Conservation (phyloP, 2,113 vertebrate genomes). For the Anoplopoma fimbria region DNA sequence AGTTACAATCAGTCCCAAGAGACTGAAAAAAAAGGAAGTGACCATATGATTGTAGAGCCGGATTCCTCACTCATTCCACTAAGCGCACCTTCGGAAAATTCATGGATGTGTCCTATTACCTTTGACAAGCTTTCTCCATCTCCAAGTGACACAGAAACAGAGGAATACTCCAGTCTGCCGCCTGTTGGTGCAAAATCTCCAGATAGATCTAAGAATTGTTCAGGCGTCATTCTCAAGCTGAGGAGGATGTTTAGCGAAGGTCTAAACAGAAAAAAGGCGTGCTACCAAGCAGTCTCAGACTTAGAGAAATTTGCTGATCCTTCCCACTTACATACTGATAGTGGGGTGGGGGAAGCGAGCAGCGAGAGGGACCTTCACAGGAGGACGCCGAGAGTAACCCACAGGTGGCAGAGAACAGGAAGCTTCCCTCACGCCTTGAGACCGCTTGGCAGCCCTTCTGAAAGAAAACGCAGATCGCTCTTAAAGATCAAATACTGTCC, state of each 20-base stretch:
- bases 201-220: constrained; percentile 46
- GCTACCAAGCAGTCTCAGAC: constrained; percentile 69
- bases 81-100: constrained; percentile 46
- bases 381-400: constrained; percentile 15
- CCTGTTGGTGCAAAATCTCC: constrained; percentile 2
- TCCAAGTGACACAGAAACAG: constrained; percentile 50
- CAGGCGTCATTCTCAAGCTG: constrained; percentile 81
- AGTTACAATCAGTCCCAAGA: constrained; percentile 1
- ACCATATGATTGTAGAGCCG: constrained; percentile 33
- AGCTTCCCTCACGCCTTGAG: constrained; percentile 45
- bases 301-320: not conserved
- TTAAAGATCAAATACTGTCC: constrained; percentile 82
- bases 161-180: constrained; percentile 28
- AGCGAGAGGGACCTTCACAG: not conserved
- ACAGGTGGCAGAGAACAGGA: constrained; percentile 39
- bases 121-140: constrained; percentile 67
- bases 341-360: not conserved
- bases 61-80: constrained; percentile 24
- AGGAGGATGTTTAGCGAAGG: constrained; percentile 67
- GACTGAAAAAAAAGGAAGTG: constrained; percentile 7
- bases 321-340: constrained; percentile 16
- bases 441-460: constrained; percentile 60
- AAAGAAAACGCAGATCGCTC: constrained; percentile 62
- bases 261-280: constrained; percentile 44
- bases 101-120: constrained; percentile 80